Conservation (phyloP, 2,888 invertebrate species). For the Priocnemis perturbator region DNA sequence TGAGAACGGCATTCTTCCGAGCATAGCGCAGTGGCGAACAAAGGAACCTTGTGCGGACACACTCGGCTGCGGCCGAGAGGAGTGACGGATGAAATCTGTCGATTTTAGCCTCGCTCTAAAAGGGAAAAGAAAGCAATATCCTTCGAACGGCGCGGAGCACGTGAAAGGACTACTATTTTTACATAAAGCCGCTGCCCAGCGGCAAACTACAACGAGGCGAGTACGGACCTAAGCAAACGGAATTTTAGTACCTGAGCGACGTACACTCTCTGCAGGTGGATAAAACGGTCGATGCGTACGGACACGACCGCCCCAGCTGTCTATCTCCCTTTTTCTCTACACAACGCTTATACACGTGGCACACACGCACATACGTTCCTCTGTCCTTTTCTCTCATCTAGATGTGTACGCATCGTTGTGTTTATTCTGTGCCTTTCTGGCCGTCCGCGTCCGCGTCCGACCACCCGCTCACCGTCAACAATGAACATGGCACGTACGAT, state of each 20-base stretch:
- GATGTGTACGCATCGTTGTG: conserved; percentile 5
- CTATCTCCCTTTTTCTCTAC: conserved; percentile 28
- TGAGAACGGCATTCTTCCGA: too few relatives aligned
- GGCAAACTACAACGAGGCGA: conserved; percentile 29
- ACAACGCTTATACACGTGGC: conserved; percentile 14
- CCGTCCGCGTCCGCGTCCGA: conserved; percentile 32
- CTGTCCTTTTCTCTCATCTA: background rate
- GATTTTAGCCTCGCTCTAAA: too few relatives aligned
- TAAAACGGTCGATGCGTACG: conserved; percentile 44
- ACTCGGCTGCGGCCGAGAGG: too few relatives aligned
- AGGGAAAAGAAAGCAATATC: background rate
- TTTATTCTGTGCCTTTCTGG: conserved; percentile 37
- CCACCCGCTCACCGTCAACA: conserved; percentile 53
- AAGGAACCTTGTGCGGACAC: too few relatives aligned
- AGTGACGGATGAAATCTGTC: too few relatives aligned
- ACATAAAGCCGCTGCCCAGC: conserved; percentile 3
- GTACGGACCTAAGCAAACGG: conserved; percentile 50
- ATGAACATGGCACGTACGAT: conserved; percentile 48
- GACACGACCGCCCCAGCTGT: conserved; percentile 40
- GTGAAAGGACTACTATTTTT: too few relatives aligned
- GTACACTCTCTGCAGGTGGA: conserved; percentile 49
- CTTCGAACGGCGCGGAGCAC: too few relatives aligned
- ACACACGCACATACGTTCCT: background rate
- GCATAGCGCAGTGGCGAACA: too few relatives aligned
- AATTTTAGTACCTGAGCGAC: conserved; percentile 49